A percentile compares a stretch with the other conserved stretches of the same genome.
Conservation (phyloP, 2,888 invertebrate species). For the Altica lythri region DNA sequence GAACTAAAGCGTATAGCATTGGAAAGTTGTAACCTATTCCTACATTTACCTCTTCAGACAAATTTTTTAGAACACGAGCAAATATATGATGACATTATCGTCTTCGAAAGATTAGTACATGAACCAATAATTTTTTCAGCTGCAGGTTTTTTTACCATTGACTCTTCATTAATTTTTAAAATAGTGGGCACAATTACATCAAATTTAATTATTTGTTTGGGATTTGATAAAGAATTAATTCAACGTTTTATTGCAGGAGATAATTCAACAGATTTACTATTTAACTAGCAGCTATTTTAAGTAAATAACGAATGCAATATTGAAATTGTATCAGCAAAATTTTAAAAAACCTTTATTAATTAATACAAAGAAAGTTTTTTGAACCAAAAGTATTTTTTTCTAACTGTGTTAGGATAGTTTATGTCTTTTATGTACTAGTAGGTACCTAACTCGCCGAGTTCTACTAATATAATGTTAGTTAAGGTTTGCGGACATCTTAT, state of each 20-base stretch:
- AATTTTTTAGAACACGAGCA: slow-evolving; percentile 11
- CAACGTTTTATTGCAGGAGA: neutral
- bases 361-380: too few species aligned
- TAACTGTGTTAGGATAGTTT: too few species aligned
- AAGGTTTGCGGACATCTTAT: too few species aligned
- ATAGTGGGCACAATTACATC: slow-evolving; percentile 28
- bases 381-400: too few species aligned
- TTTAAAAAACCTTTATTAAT: too few species aligned
- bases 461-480: too few species aligned
- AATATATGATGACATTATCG: slow-evolving; percentile 23
- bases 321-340: too few species aligned
- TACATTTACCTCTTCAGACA: slow-evolving; percentile 17
- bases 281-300: too few species aligned
- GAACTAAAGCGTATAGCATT: slow-evolving; percentile 23
- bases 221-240: slow-evolving; percentile 16
- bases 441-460: too few species aligned
- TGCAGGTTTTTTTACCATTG: slow-evolving; percentile 30
- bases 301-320: too few species aligned
- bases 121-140: slow-evolving; percentile 23
- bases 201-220: slow-evolving; percentile 26
- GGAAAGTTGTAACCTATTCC: slow-evolving; percentile 23
- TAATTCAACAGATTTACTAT: neutral
- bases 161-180: slow-evolving; percentile 27
- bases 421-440: too few species aligned
- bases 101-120: slow-evolving; percentile 20